phyloP scores from a whole-genome alignment of 2,888 invertebrate genomes.

The Melanostoma scalare region DNA sequence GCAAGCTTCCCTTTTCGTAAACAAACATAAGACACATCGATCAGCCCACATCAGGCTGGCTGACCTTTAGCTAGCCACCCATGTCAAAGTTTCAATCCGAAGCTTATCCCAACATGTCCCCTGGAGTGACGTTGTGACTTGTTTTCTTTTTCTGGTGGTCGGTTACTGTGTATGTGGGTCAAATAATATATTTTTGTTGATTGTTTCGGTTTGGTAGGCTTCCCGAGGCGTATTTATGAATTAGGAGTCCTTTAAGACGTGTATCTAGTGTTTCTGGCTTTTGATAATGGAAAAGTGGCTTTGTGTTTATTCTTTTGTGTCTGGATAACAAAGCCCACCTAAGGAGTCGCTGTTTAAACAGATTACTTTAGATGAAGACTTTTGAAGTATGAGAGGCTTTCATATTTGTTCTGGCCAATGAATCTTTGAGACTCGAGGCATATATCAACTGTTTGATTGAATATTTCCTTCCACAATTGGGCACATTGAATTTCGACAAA shows the following conservation, averaged over 20 bases:
- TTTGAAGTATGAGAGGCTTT: too few relatives aligned
- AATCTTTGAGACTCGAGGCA: too few relatives aligned
- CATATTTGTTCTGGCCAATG: too few relatives aligned
- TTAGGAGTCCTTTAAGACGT: constrained; percentile 24
- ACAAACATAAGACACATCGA: constrained; percentile 24
- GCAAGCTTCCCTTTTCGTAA: neutral
- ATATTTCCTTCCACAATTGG: too few relatives aligned
- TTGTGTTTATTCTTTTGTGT: constrained; percentile 37
- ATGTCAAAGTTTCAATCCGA: constrained; percentile 66
- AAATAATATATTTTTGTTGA: constrained; percentile 10
- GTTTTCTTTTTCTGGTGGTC: constrained; percentile 29
- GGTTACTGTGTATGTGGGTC: constrained; percentile 20
- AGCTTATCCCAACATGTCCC: constrained; percentile 66
- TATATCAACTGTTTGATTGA: too few relatives aligned
- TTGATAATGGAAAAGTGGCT: constrained; percentile 65
- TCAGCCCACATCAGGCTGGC: constrained; percentile 25
- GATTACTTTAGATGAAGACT: too few relatives aligned
- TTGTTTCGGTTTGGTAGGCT: constrained; percentile 11
- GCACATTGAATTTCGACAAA: too few relatives aligned
- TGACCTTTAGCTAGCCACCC: constrained; percentile 55
- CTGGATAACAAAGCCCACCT: constrained; percentile 15
- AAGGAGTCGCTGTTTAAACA: neutral
- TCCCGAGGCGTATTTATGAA: constrained; percentile 33
- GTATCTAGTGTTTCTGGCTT: constrained; percentile 25
- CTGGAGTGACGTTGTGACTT: constrained; percentile 63